Evolutionary conservation across 1,140 invertebrate genomes (phyloP), one percentile per base, ranked within the genome.

Genomic region (Leptopilina clavipes): DNA sequence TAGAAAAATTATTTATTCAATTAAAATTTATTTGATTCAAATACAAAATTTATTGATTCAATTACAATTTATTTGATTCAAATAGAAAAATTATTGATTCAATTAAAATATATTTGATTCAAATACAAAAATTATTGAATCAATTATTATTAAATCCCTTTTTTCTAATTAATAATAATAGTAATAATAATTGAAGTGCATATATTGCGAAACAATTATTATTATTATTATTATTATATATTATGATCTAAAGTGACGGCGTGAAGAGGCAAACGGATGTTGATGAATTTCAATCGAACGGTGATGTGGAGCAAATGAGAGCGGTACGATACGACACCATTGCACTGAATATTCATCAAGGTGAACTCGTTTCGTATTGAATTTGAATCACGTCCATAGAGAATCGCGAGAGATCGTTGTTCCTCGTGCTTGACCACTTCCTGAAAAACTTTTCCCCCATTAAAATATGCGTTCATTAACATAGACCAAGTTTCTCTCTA

Each of bases 271-370:
- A 52, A 52, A 52, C 48, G 48, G 48, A 52, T 52, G 48, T 52
- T 52, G 48, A 52, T 52, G 48, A 52, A 52, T 52, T 52, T 52
- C 14, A 52, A 17, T 52, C 48, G 48, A 52, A 52, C 48, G n/a
- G n/a, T 52, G 48, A 52, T 52, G 48, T 52, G 14, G 48, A 52
- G 48, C 48, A 52, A 52, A 52, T 52, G 45, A 48, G 45, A 48
- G 45, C 45, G 45, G 45, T 52, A 52, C 48, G 48, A 52, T 52
- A 52, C 48, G n/a, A 52, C 48, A 52, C 77, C 78, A 77, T 79
- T 74, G 76, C 76, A 52, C 52, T 79, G 78, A 79, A 79, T 79
- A 77, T 79, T 79, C 78, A 79, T 79, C 76, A 72, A 77, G 78
- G 40, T 75, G 72, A 77, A 74, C 73, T 52, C 48, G 75, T 72